Evolutionary conservation across 2,797 vertebrate species (phyloP).

Genomic region (Lemur catta): DNA sequence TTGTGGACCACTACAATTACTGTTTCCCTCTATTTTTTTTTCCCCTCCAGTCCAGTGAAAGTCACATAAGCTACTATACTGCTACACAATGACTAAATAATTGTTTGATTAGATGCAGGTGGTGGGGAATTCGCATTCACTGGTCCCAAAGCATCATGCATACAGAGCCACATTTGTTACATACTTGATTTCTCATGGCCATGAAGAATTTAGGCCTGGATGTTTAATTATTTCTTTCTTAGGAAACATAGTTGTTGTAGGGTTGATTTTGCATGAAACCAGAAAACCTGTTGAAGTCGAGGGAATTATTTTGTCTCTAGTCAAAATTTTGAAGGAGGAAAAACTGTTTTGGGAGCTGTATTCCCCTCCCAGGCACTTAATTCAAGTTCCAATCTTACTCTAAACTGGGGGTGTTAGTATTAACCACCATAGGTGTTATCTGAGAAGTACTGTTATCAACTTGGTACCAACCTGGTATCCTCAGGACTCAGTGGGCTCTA

Average conservation of each 20-base stretch:
- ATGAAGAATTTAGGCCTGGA: slow-evolving; percentile 10
- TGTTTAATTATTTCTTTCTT: neutral
- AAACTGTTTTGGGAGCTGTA: neutral
- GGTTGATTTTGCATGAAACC: neutral
- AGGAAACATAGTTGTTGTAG: slow-evolving; percentile 12
- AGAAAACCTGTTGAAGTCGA: neutral
- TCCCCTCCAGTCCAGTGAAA: neutral
- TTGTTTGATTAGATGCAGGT: neutral
- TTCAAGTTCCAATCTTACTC: neutral
- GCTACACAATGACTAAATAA: neutral
- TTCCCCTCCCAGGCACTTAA: neutral
- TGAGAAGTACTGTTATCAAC: neutral
- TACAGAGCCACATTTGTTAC: neutral
- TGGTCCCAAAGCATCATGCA: neutral
- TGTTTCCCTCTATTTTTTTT: neutral
- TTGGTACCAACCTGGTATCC: neutral
- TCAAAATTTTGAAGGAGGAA: slow-evolving; percentile 22
- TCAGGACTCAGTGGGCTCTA: neutral
- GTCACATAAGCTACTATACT: neutral
- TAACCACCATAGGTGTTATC: neutral
- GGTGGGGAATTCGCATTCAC: neutral
- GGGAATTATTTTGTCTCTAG: neutral
- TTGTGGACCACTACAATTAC: neutral
- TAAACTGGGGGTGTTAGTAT: neutral
- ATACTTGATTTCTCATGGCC: neutral